These are phyloP conservation scores for Drosophila lowei DNA, from an alignment of 1,140 invertebrate species.

Conservation along the genomic window DNA sequence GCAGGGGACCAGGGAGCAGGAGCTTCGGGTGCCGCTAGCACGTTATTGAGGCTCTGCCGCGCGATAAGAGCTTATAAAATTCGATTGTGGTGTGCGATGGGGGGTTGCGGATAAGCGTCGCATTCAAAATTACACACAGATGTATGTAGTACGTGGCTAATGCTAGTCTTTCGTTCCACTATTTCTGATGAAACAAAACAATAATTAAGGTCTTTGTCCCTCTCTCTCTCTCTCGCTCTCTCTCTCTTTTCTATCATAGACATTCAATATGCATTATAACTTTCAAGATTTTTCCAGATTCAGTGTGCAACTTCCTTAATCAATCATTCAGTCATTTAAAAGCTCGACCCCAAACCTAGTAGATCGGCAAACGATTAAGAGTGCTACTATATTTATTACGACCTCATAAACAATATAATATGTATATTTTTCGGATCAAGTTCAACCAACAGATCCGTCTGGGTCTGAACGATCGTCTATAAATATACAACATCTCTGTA, in stretches of 20 bases:
- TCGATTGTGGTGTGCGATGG: slow-evolving; percentile 26
- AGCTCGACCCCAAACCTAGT: slow-evolving; percentile 7
- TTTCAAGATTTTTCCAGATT: slow-evolving; percentile 46
- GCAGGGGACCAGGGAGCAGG: not conserved
- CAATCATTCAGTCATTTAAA: not conserved
- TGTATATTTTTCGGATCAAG: slow-evolving; percentile 3
- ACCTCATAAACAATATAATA: not conserved
- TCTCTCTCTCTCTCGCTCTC: not conserved
- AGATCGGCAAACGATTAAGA: slow-evolving; percentile 11
- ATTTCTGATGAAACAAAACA: slow-evolving; percentile 39
- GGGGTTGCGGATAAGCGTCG: slow-evolving; percentile 12
- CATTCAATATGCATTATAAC: slow-evolving; percentile 12
- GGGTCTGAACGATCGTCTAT: too few relatives aligned
- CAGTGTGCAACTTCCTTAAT: slow-evolving; percentile 25
- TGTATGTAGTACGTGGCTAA: slow-evolving; percentile 35
- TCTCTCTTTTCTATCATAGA: slow-evolving; percentile 17
- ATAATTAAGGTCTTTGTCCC: slow-evolving; percentile 28
- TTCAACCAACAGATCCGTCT: not conserved
- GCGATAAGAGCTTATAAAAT: slow-evolving; percentile 58
- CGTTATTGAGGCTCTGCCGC: slow-evolving; percentile 63
- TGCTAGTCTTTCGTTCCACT: slow-evolving; percentile 45
- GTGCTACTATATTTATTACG: slow-evolving; percentile 20
- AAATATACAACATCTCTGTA: too few relatives aligned
- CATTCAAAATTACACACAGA: slow-evolving; percentile 55
- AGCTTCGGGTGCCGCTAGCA: slow-evolving; percentile 57